phyloP scores from a whole-genome alignment of 2,113 vertebrate genomes.

The Gallinago media region DNA sequence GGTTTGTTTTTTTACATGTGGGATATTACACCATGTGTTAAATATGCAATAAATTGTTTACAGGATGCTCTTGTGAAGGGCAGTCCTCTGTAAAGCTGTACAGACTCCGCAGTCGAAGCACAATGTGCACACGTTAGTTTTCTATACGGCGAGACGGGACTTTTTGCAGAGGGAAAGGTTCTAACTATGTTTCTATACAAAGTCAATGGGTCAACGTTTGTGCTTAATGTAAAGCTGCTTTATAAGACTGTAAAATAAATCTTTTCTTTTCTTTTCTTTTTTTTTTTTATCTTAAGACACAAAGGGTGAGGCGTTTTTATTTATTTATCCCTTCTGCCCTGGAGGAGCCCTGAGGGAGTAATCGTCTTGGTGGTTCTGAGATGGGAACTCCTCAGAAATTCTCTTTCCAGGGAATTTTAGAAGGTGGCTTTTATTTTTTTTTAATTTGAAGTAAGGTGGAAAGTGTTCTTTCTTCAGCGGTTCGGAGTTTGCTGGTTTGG shows the following conservation, averaged over 20 bases:
- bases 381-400: background rate
- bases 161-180: conserved; percentile 81
- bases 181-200: conserved; percentile 88
- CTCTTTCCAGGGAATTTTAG: background rate
- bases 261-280: conserved; percentile 66
- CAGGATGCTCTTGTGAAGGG: conserved; percentile 81
- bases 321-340: background rate
- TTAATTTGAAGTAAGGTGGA: background rate
- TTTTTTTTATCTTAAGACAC: conserved; percentile 75
- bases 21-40: conserved; percentile 81
- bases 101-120: conserved; percentile 93
- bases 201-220: conserved; percentile 83
- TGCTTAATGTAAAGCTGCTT: conserved; percentile 91
- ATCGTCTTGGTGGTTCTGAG: accelerated
- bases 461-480: accelerated
- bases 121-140: conserved; percentile 97
- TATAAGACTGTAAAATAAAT: conserved; percentile 96
- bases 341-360: accelerated
- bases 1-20: conserved; percentile 61
- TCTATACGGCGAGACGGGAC: conserved; percentile 82
- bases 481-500: too few species aligned
- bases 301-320: accelerated
- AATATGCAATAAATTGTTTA: conserved; percentile 99
- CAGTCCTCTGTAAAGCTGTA: conserved; percentile 86
- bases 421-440: background rate